Conservation (phyloP, 23 tunicate species). For the Halocynthia roretzi region DNA sequence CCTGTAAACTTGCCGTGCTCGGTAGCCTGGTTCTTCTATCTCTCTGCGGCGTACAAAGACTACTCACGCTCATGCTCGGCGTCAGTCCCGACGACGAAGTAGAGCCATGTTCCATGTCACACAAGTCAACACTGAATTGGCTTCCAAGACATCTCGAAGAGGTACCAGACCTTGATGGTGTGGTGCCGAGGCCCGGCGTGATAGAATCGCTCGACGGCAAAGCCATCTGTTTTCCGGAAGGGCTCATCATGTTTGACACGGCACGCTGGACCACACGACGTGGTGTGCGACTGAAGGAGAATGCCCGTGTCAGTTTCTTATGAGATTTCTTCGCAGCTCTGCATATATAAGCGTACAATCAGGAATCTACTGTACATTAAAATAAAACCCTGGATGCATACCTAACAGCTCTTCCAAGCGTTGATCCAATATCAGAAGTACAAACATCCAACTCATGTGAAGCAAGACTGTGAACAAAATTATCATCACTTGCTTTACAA, state of each 20-base stretch:
- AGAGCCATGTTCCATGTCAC: background rate
- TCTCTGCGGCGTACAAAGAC: slow-evolving; percentile 59
- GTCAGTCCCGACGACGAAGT: slow-evolving; percentile 39
- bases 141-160: background rate
- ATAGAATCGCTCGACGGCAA: background rate
- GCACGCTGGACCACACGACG: slow-evolving; percentile 64
- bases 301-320: slow-evolving; percentile 78
- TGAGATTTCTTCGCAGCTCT: slow-evolving; percentile 86
- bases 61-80: slow-evolving; percentile 81
- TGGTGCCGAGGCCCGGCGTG: slow-evolving; percentile 21
- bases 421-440: slow-evolving; percentile 71
- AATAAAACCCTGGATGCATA: background rate
- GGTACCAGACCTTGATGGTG: slow-evolving; percentile 13
- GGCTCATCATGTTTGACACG: slow-evolving; percentile 54
- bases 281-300: slow-evolving; percentile 88
- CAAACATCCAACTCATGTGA: slow-evolving; percentile 59
- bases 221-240: slow-evolving; percentile 13
- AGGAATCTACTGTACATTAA: no score
- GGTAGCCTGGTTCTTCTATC: slow-evolving; percentile 33
- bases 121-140: background rate
- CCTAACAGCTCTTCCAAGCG: slow-evolving; percentile 81
- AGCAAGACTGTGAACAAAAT: slow-evolving; percentile 52
- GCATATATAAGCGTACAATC: background rate
- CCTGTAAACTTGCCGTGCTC: slow-evolving; percentile 67
- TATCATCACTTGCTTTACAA: slow-evolving; percentile 74